Percentiles rank a stretch among this genome's conserved stretches.
Evolutionary conservation across 1,140 invertebrate genomes (phyloP).

Genomic region (Diploscapter pachys): DNA sequence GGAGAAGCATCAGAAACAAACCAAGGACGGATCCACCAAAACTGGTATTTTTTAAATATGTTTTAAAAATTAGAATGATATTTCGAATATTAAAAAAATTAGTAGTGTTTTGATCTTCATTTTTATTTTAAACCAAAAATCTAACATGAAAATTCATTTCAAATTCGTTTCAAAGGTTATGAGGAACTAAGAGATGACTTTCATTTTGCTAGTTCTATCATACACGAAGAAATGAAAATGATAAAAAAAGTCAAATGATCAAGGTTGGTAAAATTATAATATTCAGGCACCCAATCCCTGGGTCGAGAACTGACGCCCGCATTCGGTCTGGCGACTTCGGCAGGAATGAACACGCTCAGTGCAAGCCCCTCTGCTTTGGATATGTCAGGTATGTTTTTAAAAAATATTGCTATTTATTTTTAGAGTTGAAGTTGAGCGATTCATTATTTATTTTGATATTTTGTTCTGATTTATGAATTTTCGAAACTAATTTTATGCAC

Average conservation of each 20-base stretch:
- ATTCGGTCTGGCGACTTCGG: conserved; percentile 1
- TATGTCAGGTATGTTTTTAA: neutral
- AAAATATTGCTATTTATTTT: neutral
- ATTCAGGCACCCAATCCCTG: conserved; percentile 15
- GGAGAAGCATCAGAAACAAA: neutral
- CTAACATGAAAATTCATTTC: neutral
- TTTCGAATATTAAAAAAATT: neutral
- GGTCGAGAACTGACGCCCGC: conserved; percentile 8
- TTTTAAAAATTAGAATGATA: too few relatives aligned
- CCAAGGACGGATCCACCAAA: conserved; percentile 2
- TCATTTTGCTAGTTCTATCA: too few relatives aligned
- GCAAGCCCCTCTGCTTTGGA: conserved; percentile 9
- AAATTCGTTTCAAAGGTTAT: neutral
- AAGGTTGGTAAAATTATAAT: too few relatives aligned
- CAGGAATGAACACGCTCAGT: conserved; percentile 15
- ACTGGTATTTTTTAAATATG: neutral
- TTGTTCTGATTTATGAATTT: too few relatives aligned
- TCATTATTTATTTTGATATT: neutral
- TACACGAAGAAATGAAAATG: too few relatives aligned
- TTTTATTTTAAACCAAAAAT: conserved; percentile 35
- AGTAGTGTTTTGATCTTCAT: conserved; percentile 21
- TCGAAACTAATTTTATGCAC: too few relatives aligned
- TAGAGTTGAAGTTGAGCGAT: conserved; percentile 6
- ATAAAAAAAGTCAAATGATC: too few relatives aligned
- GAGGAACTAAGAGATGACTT: too few relatives aligned